Percentiles rank a stretch among this genome's conserved stretches.
These are phyloP conservation scores for Thera obeliscata DNA, from an alignment of 2,888 invertebrate genomes.

Conservation along the genomic window DNA sequence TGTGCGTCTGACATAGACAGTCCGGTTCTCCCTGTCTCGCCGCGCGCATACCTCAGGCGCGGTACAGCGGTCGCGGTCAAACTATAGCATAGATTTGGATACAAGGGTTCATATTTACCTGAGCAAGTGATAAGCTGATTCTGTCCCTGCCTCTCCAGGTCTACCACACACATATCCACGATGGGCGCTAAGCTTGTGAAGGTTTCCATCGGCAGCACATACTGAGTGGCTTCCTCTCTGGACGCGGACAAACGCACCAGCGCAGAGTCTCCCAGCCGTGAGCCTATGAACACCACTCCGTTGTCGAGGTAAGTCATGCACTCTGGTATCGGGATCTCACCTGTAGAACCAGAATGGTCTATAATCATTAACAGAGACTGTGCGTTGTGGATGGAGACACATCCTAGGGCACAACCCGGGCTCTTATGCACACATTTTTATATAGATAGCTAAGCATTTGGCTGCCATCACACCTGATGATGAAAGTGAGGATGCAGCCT, in stretches of 20 bases:
- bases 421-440: too few species aligned
- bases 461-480: too few species aligned
- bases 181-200: conserved; percentile 99
- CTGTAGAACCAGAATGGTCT: conserved; percentile 57
- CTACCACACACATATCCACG: conserved; percentile 98
- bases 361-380: too few species aligned
- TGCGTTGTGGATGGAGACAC: too few species aligned
- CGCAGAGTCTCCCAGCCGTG: conserved; percentile 98
- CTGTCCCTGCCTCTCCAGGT: conserved; percentile 98
- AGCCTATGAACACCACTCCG: conserved; percentile 98
- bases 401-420: too few species aligned
- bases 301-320: conserved; percentile 99
- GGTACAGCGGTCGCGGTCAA: too few species aligned
- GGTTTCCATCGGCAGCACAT: conserved; percentile 97
- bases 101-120: conserved; percentile 71
- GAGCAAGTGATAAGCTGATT: conserved; percentile 99
- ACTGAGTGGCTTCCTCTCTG: conserved; percentile 93
- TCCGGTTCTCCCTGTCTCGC: too few species aligned
- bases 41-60: too few species aligned
- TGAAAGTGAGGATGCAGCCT: too few species aligned
- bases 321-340: conserved; percentile 97
- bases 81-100: too few species aligned
- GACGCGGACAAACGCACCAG: conserved; percentile 94
- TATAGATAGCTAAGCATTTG: too few species aligned
- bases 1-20: too few species aligned